Evolutionary conservation across 2,113 vertebrate genomes (phyloP), one percentile per base, ranked within the genome.

Genomic region (Gila orcuttii): DNA sequence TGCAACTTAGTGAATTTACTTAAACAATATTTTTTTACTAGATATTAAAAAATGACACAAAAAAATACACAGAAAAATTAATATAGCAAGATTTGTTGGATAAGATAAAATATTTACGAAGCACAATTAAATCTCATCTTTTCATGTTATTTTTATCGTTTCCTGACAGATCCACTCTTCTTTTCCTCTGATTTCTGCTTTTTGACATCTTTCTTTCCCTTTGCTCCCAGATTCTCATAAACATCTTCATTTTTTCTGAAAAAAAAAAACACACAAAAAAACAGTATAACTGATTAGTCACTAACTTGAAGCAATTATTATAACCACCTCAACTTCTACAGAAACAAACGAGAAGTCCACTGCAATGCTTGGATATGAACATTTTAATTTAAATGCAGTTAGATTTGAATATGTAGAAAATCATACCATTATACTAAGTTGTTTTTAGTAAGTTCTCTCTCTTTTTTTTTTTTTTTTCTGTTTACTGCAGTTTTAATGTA

Each of bases 111-210:
- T 36, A 36, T 33, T 3, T 8, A 74, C 19, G 7, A 86, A 79
- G 68, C 68, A 25, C 15, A 36, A n/a, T 71, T 75, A 7, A 6
- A 17, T 50, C 4, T n/a, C n/a, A n/a, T 36, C 5, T 4, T 15
- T 73, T 71, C 7, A 0, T 17, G n/a, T 59, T n/a, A 57, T 69
- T 50, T 87, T 89, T 97, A 99, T 94, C 93, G 96, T 93, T 97
- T 98, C 28, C 79, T 94, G 85, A 99, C 80, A 0, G 98, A 99
- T 11, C 95, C 95, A 17, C 89, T 91, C 87, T 95, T 96, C 88
- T 97, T 99, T 87, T 97, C 97, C 0, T 93, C 93, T 0, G 96
- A 95, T 69, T 92, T 92, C 86, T 95, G 93, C 86, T 98, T 98
- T 91, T 95, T 95, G 25, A 91, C 88, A 15, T 97, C 97, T 90